A percentile compares a stretch with the other conserved stretches of the same genome.
These are phyloP conservation scores for Struthio camelus DNA, from an alignment of 2,113 vertebrate genomes.

Conservation along the genomic window DNA sequence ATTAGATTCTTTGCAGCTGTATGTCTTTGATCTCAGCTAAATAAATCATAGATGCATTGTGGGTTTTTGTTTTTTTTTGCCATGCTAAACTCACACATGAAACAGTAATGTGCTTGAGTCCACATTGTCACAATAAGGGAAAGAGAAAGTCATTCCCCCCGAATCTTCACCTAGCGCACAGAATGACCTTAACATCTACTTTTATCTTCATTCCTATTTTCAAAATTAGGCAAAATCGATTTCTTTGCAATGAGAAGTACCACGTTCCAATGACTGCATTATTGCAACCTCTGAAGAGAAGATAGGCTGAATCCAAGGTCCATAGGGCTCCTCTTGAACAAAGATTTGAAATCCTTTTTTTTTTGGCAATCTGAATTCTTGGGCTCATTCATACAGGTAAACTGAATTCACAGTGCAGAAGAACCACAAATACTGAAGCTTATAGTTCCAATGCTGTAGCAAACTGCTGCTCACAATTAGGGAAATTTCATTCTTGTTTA, in stretches of 20 bases:
- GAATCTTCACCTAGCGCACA: not conserved
- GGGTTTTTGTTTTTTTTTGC: slow-evolving; percentile 35
- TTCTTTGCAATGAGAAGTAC: not conserved
- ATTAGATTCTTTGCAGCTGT: slow-evolving; percentile 67
- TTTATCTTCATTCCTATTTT: not conserved
- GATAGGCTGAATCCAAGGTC: not conserved
- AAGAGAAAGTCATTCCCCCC: not conserved
- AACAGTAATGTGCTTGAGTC: not conserved
- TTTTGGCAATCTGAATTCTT: not conserved
- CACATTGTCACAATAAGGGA: not conserved
- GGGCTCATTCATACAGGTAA: not conserved
- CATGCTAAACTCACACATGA: slow-evolving; percentile 56
- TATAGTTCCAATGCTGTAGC: not conserved
- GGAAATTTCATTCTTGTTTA: not conserved
- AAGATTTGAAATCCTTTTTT: not conserved
- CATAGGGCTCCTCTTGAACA: not conserved
- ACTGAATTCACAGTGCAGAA: not conserved
- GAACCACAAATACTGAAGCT: not conserved
- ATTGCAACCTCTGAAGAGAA: not conserved
- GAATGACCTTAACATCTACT: not conserved
- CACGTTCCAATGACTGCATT: not conserved
- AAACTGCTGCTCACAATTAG: not conserved
- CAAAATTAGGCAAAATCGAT: not conserved
- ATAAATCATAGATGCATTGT: slow-evolving; percentile 62
- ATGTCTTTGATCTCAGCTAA: slow-evolving; percentile 66